A percentile compares a stretch with the other conserved stretches of the same genome.
These are phyloP conservation scores for Phycodurus eques DNA, from an alignment of 2,113 vertebrate species.

Conservation along the genomic window DNA sequence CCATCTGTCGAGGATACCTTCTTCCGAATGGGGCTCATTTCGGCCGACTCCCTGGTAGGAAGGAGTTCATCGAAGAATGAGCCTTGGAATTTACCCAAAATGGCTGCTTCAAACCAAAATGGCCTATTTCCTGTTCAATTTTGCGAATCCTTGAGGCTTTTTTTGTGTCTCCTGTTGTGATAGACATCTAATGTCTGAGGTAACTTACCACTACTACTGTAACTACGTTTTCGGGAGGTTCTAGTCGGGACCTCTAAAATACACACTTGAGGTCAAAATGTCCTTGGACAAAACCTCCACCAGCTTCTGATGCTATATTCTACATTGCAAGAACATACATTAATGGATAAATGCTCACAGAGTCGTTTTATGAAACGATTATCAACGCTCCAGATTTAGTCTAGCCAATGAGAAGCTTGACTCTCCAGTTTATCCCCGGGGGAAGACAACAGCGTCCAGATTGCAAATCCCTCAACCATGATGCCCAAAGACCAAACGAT, in stretches of 20 bases:
- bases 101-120: neutral
- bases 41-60: neutral
- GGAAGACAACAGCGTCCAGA: conserved; percentile 38
- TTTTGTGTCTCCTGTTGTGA: neutral
- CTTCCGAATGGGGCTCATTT: too few species aligned
- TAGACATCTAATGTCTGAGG: neutral
- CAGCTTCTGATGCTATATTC: neutral
- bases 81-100: neutral
- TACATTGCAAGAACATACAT: neutral
- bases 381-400: neutral
- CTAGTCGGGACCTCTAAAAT: neutral
- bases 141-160: neutral
- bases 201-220: neutral
- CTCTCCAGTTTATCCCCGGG: conserved; percentile 18
- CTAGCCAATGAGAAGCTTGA: conserved; percentile 16
- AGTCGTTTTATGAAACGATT: neutral
- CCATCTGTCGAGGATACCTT: too few species aligned
- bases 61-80: neutral
- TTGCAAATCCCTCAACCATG: conserved; percentile 52
- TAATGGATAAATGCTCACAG: neutral
- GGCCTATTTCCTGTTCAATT: too few species aligned
- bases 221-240: neutral
- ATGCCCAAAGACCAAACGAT: conserved; percentile 41
- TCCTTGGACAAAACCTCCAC: neutral
- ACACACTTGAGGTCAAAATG: neutral